A percentile compares a stretch with the other conserved stretches of the same genome.
Conservation (phyloP, 2,113 vertebrate genomes). For the Synodontis membranacea region DNA sequence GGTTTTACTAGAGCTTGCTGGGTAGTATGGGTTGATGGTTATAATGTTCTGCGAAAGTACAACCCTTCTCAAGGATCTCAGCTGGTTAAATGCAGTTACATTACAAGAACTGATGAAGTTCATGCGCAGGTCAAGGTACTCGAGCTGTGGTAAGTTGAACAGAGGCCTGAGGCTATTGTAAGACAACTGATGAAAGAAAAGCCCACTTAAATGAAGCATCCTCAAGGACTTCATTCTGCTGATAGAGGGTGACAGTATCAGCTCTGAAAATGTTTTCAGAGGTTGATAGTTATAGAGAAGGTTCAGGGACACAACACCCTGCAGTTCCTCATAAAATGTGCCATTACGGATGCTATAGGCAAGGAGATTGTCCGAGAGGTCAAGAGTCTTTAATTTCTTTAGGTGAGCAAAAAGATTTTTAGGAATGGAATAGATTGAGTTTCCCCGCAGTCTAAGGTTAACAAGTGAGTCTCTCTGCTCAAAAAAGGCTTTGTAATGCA, state of each 20-base stretch:
- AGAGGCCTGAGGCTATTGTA: constrained; percentile 59
- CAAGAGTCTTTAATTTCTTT: constrained; percentile 60
- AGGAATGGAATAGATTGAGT: constrained; percentile 71
- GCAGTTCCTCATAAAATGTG: constrained; percentile 71
- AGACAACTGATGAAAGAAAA: constrained; percentile 71
- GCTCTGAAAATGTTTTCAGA: constrained; percentile 53
- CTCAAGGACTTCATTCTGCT: constrained; percentile 62
- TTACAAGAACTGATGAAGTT: constrained; percentile 71
- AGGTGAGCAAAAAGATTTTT: constrained; percentile 66
- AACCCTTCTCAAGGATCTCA: constrained; percentile 61
- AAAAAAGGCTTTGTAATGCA: constrained; percentile 64
- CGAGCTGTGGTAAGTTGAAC: constrained; percentile 63
- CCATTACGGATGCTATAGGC: constrained; percentile 68
- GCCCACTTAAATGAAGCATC: constrained; percentile 69
- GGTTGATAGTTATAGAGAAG: constrained; percentile 77
- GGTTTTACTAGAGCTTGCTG: constrained; percentile 13
- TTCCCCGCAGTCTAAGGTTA: constrained; percentile 71
- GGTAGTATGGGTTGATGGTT: constrained; percentile 58
- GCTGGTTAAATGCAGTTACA: constrained; percentile 58
- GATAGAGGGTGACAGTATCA: constrained; percentile 68
- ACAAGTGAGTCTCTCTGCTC: constrained; percentile 62
- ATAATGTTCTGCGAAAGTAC: constrained; percentile 75
- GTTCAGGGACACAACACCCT: constrained; percentile 66
- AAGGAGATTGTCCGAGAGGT: constrained; percentile 77
- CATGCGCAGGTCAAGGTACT: constrained; percentile 68